Evolutionary conservation across 2,888 invertebrate species (phyloP), one percentile per base, ranked within the genome.

Genomic region (Strigamia maritima): DNA sequence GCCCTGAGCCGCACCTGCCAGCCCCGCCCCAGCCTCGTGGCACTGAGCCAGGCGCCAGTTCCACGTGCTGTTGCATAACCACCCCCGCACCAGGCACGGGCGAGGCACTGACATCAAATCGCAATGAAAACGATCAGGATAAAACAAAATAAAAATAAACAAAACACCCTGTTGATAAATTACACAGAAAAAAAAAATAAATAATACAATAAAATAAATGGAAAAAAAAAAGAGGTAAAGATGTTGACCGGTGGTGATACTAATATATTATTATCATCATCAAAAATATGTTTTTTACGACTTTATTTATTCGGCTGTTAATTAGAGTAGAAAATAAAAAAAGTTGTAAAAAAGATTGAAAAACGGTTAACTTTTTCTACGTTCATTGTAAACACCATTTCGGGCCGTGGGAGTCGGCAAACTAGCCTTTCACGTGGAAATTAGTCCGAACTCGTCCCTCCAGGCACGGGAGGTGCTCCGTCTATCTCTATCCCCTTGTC

Each of bases 1-100:
- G 70, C 70, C 70, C 70, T 70, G 70, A 70, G 70, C 70, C 70
- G 70, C 70, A 70, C 70, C 70, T 70, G 70, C 70, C 70, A 26
- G 14, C 70, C 70, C 70, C 70, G 70, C 70, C 70, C 70, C 70
- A 70, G 70, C 70, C 70, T 70, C 70, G 70, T 70, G 70, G 70
- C 70, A 70, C 70, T 14, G 70, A 70, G 70, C 70, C 70, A 70
- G 70, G 70, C 70, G 70, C 70, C 70, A 70, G 70, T 70, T 70
- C 70, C 70, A 70, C 70, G 70, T 70, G 70, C 70, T 70, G 70
- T 70, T 70, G 70, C 70, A 70, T 70, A 70, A 70, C 70, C 70
- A 70, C 70, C 70, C 70, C 70, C 70, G 70, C 70, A 28, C 70
- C 70, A 70, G 70, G 70, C 70, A 70, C 70, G 70, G 70, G 70